phyloP scores from a whole-genome alignment of 1,140 invertebrate species.

The Dysdera silvatica region DNA sequence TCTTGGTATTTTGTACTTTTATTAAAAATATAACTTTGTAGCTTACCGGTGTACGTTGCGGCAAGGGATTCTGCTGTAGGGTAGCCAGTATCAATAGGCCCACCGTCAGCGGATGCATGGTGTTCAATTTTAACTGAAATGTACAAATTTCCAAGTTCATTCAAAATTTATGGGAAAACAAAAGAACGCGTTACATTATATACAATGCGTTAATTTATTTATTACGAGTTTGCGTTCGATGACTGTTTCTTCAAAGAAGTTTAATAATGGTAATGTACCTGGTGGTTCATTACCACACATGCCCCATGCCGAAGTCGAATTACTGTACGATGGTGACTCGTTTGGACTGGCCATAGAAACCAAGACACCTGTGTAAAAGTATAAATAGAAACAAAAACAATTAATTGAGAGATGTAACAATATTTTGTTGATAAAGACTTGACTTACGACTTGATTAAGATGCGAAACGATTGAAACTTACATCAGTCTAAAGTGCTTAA shows the following conservation, averaged over 20 bases:
- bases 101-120: constrained; percentile 11
- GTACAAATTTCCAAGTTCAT: background rate
- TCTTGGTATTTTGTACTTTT: too few species aligned
- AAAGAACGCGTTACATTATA: too few species aligned
- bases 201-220: too few species aligned
- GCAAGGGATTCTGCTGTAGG: constrained; percentile 15
- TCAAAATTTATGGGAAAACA: too few species aligned
- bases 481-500: too few species aligned
- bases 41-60: constrained; percentile 26
- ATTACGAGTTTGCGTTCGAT: too few species aligned
- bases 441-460: background rate
- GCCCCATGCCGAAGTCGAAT: constrained; percentile 23
- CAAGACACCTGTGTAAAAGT: constrained; percentile 21
- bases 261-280: background rate
- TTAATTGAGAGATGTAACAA: background rate
- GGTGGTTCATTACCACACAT: constrained; percentile 22
- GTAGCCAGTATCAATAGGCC: constrained; percentile 25
- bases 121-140: constrained; percentile 29
- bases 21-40: too few species aligned
- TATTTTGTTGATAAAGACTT: background rate
- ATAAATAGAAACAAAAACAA: background rate
- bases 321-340: constrained; percentile 27
- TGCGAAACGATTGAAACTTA: background rate
- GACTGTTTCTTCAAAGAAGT: background rate
- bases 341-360: constrained; percentile 32